Conservation (phyloP, 2,113 vertebrate species). For the Elaphurus davidianus region DNA sequence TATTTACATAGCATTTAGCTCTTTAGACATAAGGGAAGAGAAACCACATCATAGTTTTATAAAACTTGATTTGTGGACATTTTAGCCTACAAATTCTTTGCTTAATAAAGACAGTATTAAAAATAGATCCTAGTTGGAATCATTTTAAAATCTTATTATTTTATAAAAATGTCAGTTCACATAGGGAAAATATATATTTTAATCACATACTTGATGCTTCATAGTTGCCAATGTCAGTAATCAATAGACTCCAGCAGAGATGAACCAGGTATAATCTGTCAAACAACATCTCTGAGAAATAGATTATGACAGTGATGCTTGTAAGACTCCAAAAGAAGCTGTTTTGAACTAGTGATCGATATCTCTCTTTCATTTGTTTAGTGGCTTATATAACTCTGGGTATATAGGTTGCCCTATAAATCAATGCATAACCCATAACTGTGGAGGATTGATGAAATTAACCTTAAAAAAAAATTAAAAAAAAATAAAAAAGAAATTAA, state of each 20-base stretch:
- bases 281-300: conserved; percentile 36
- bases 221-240: background rate
- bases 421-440: background rate
- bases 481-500: too few species aligned
- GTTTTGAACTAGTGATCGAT: background rate
- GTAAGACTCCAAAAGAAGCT: conserved; percentile 22
- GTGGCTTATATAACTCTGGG: background rate
- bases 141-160: background rate
- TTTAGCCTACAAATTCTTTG: background rate
- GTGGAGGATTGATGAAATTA: background rate
- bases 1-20: background rate
- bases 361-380: conserved; percentile 4
- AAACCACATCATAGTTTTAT: conserved; percentile 2
- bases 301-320: background rate
- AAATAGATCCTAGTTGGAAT: background rate
- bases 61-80: background rate
- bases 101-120: conserved; percentile 19
- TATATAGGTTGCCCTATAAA: background rate
- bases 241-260: conserved; percentile 18
- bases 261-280: background rate
- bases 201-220: conserved; percentile 31
- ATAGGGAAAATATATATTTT: background rate
- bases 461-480: too few species aligned
- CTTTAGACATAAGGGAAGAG: background rate
- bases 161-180: background rate